phyloP scores from a whole-genome alignment of 23 tunicate genomes.

The Styela plicata region DNA sequence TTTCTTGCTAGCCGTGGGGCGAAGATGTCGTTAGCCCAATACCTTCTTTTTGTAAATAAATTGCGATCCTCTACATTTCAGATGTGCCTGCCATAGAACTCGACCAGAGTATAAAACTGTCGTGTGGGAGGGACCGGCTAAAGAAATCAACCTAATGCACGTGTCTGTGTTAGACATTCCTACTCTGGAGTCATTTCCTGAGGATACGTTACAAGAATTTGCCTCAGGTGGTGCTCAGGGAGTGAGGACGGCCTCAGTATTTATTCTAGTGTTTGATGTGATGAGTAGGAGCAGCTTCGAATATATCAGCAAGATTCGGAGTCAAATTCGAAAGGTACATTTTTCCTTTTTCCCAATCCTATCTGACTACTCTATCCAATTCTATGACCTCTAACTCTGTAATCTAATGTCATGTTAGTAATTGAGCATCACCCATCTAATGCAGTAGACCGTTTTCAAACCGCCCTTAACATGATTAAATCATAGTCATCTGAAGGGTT shows the following conservation, averaged over 20 bases:
- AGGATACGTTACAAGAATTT: conserved; percentile 63
- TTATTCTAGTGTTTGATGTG: conserved; percentile 69
- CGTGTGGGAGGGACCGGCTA: background rate
- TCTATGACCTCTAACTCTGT: too few species aligned
- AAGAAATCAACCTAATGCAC: conserved; percentile 27
- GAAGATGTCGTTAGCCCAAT: too few species aligned
- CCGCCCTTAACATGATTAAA: too few species aligned
- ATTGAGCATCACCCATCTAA: too few species aligned
- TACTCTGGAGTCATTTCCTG: conserved; percentile 36
- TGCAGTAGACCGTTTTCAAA: too few species aligned
- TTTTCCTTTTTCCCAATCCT: background rate
- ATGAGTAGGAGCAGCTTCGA: conserved; percentile 36
- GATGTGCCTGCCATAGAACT: conserved; percentile 21
- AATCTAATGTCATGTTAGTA: too few species aligned
- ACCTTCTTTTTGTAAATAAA: too few species aligned
- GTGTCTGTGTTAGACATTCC: conserved; percentile 57
- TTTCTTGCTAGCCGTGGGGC: too few species aligned
- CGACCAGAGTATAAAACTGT: conserved; percentile 7
- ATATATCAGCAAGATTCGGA: conserved; percentile 35
- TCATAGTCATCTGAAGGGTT: too few species aligned
- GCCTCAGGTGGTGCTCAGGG: conserved; percentile 54
- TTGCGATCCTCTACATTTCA: conserved; percentile 12
- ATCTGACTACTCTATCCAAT: too few species aligned
- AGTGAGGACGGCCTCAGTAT: conserved; percentile 58
- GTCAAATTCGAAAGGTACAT: conserved; percentile 37